A percentile compares a stretch with the other conserved stretches of the same genome.
Evolutionary conservation across 2,113 vertebrate genomes (phyloP).

Genomic region (Argyrosomus japonicus): DNA sequence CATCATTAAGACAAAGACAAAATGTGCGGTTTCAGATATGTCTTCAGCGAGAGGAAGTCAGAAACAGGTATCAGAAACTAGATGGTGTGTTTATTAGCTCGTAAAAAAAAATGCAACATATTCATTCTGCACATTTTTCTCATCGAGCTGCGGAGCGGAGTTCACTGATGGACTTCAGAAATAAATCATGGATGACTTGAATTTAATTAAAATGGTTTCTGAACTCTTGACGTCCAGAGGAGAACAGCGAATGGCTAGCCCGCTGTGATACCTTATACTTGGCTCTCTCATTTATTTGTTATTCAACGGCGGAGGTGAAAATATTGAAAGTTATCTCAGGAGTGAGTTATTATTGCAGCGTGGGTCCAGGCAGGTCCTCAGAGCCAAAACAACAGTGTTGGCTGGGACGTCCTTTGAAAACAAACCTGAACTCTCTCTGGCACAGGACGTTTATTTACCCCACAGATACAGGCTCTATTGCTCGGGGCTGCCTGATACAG

Average conservation of each 20-base stretch:
- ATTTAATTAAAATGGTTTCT: constrained; percentile 44
- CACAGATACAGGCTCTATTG: constrained; percentile 46
- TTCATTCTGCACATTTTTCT: background rate
- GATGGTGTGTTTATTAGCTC: constrained; percentile 6
- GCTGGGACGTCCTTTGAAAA: constrained; percentile 73
- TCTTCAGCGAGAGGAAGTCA: background rate
- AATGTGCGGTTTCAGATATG: constrained; percentile 30
- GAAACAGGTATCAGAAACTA: constrained; percentile 6
- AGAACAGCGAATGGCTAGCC: background rate
- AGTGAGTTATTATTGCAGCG: constrained; percentile 74
- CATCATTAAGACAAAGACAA: constrained; percentile 41
- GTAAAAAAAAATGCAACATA: constrained; percentile 1
- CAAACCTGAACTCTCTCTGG: constrained; percentile 73
- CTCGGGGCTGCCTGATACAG: constrained; percentile 60
- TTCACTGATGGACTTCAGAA: constrained; percentile 10
- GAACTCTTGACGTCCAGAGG: constrained; percentile 46
- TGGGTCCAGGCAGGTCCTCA: constrained; percentile 63
- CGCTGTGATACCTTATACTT: constrained; percentile 15
- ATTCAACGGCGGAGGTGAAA: constrained; percentile 66
- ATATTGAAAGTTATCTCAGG: constrained; percentile 76
- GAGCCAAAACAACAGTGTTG: constrained; percentile 76
- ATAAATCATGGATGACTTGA: constrained; percentile 36
- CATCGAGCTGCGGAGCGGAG: background rate
- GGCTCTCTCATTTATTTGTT: constrained; percentile 59
- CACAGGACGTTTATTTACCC: constrained; percentile 73